These are phyloP conservation scores for Lepidocyrtinus sp. DNA, from an alignment of 2,888 invertebrate genomes.

Conservation along the genomic window DNA sequence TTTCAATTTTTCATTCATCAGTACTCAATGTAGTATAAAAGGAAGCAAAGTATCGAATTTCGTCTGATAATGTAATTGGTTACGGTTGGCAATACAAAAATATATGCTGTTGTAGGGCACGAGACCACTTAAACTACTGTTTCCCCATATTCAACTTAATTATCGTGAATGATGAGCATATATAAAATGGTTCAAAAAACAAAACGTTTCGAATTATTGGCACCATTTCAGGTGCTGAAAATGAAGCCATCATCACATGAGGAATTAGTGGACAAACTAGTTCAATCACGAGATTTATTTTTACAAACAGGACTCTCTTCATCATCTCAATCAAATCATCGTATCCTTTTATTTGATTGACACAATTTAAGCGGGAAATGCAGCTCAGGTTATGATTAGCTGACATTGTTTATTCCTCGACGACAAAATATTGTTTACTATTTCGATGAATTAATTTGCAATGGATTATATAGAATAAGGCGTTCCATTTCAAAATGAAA, in stretches of 20 bases:
- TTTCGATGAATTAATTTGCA: conserved; percentile 9
- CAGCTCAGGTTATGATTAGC: too few species aligned
- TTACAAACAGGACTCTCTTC: not conserved
- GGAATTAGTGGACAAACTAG: conserved; percentile 11
- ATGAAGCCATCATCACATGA: not conserved
- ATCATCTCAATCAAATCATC: not conserved
- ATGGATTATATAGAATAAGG: not conserved
- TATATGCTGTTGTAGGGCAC: not conserved
- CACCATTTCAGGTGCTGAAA: conserved; percentile 1
- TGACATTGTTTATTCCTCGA: too few species aligned
- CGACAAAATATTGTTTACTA: too few species aligned
- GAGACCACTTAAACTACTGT: not conserved
- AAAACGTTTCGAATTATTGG: not conserved
- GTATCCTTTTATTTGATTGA: conserved; percentile 2
- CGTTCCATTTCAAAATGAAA: not conserved
- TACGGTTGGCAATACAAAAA: conserved; percentile 2
- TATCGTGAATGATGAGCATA: not conserved
- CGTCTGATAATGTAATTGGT: too few species aligned
- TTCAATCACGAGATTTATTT: not conserved
- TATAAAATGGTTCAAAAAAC: not conserved
- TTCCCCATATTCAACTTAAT: not conserved
- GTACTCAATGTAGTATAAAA: too few species aligned
- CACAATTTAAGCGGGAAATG: not conserved
- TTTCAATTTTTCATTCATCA: too few species aligned
- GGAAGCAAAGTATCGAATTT: too few species aligned